Percentiles rank a stretch among this genome's conserved stretches.
Evolutionary conservation across 2,797 vertebrate species (phyloP).

Genomic region (Ctenopoma kingsleyae): DNA sequence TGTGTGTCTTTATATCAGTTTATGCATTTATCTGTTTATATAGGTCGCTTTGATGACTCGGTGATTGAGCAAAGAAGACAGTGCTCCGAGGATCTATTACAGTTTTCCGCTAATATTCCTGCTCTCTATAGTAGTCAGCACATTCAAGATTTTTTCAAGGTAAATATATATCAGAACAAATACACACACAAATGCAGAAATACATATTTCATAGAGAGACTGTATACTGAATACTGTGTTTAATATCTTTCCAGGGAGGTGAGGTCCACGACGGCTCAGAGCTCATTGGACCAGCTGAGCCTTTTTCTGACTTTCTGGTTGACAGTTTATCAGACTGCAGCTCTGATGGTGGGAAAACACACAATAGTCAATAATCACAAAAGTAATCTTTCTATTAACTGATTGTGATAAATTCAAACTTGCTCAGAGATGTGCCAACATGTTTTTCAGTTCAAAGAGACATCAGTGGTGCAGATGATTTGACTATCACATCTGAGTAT

Average conservation of each 20-base stretch:
- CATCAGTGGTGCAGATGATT: constrained; percentile 88
- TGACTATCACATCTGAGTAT: constrained; percentile 89
- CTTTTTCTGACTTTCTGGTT: constrained; percentile 86
- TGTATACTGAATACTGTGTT: neutral
- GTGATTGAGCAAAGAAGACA: constrained; percentile 97
- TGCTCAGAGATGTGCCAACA: constrained; percentile 31
- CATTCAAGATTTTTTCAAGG: constrained; percentile 97
- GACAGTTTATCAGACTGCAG: constrained; percentile 93
- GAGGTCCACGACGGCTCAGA: constrained; percentile 95
- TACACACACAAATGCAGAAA: neutral
- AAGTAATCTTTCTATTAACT: neutral
- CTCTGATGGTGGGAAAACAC: constrained; percentile 88
- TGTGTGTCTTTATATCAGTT: constrained; percentile 13
- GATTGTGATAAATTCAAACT: neutral
- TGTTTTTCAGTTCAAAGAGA: constrained; percentile 87
- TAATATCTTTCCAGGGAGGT: constrained; percentile 87
- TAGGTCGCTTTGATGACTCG: constrained; percentile 94
- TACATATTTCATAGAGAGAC: neutral
- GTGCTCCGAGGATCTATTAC: constrained; percentile 96
- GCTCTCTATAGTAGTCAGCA: constrained; percentile 93
- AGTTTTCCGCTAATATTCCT: constrained; percentile 98
- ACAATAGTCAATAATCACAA: neutral
- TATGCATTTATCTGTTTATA: neutral
- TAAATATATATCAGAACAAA: constrained; percentile 51
- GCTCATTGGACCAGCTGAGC: constrained; percentile 94